A percentile compares a stretch with the other conserved stretches of the same genome.
These are phyloP conservation scores for Aurelia sp. DNA, from an alignment of 30 jellyfish, hydroid and myxozoan species.

Conservation along the genomic window DNA sequence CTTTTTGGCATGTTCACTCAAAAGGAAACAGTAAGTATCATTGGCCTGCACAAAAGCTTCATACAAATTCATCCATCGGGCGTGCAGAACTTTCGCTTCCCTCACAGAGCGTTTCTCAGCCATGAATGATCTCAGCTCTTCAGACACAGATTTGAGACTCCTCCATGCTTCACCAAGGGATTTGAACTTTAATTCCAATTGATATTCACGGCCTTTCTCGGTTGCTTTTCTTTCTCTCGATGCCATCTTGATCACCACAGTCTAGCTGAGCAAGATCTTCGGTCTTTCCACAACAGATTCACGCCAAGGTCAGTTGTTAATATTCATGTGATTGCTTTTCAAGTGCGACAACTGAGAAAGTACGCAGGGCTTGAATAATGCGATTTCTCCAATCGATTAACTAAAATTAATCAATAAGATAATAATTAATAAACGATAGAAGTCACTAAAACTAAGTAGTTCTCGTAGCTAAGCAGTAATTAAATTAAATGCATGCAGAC, in stretches of 20 bases:
- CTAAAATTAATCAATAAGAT: no score
- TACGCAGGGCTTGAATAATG: no score
- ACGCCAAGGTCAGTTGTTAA: conserved; percentile 47
- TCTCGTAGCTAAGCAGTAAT: no score
- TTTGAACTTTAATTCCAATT: conserved; percentile 25
- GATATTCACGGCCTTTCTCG: conserved; percentile 43
- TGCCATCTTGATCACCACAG: conserved; percentile 49
- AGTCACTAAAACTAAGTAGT: no score
- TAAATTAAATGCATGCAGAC: no score
- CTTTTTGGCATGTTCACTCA: conserved; percentile 29
- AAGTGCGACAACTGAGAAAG: no score
- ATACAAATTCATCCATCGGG: conserved; percentile 36
- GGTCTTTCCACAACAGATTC: conserved; percentile 30
- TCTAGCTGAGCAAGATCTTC: no score
- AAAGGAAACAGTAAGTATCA: conserved; percentile 30
- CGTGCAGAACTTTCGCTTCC: conserved; percentile 12
- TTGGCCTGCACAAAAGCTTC: conserved; percentile 43
- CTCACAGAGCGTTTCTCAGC: conserved; percentile 34
- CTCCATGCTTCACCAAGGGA: conserved; percentile 46
- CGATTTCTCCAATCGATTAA: no score
- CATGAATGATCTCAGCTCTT: conserved; percentile 37
- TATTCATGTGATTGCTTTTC: no score
- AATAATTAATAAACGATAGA: no score
- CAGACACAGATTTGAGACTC: conserved; percentile 42
- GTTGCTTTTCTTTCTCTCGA: conserved; percentile 30